These are phyloP conservation scores for Psilopogon haemacephalus DNA, from an alignment of 2,113 vertebrate species.

Conservation along the genomic window DNA sequence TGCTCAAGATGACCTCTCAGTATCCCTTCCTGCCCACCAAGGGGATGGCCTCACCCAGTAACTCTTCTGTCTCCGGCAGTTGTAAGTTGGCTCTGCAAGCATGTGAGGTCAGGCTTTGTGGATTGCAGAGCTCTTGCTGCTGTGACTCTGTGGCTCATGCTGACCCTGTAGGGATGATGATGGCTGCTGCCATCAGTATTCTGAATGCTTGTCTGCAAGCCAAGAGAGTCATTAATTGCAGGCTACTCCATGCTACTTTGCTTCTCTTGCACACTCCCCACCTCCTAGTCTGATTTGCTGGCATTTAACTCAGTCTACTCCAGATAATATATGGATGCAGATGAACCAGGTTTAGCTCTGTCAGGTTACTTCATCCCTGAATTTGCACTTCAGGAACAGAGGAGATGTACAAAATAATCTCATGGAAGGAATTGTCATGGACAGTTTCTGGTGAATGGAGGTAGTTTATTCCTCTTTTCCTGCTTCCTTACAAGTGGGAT, in stretches of 20 bases:
- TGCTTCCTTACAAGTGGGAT: neutral
- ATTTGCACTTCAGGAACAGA: neutral
- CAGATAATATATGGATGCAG: neutral
- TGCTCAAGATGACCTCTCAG: neutral
- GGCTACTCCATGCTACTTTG: slow-evolving; percentile 38
- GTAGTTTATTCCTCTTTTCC: neutral
- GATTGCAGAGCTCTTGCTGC: neutral
- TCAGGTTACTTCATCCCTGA: neutral
- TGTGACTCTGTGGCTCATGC: neutral
- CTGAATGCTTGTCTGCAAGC: slow-evolving; percentile 50
- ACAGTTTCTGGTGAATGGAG: neutral
- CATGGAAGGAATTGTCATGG: neutral
- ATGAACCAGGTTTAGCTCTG: neutral
- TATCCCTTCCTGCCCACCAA: neutral
- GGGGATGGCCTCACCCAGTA: neutral
- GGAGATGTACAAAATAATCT: neutral
- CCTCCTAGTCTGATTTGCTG: neutral
- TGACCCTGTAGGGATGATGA: neutral
- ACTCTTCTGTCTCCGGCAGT: neutral
- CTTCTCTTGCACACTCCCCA: neutral
- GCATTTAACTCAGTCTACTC: neutral
- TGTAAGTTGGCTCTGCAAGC: neutral
- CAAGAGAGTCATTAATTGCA: slow-evolving; percentile 58
- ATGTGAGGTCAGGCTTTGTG: neutral
- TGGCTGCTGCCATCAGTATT: slow-evolving; percentile 24